A percentile compares a stretch with the other conserved stretches of the same genome.
phyloP scores from a whole-genome alignment of 2,888 invertebrate genomes.

The Hemistola chrysoprasaria region DNA sequence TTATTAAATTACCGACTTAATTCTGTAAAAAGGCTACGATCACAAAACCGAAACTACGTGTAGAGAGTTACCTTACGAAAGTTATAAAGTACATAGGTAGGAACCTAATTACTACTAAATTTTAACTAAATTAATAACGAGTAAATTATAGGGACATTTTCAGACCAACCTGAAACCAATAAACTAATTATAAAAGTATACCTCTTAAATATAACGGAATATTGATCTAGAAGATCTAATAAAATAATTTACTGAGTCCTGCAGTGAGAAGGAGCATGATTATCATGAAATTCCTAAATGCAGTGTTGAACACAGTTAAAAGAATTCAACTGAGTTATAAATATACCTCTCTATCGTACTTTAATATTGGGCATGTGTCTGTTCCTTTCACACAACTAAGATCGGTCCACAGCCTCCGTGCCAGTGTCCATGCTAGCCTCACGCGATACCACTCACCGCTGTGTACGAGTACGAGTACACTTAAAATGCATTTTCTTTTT shows the following conservation, averaged over 20 bases:
- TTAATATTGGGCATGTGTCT: constrained; percentile 32
- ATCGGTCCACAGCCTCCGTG: constrained; percentile 50
- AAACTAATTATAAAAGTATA: no score
- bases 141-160: no score
- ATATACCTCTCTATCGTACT: constrained; percentile 45
- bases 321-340: constrained; percentile 37
- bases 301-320: constrained; percentile 31
- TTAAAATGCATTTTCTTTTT: constrained; percentile 44
- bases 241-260: constrained; percentile 5
- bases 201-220: no score
- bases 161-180: no score
- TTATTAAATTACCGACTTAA: no score
- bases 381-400: constrained; percentile 46
- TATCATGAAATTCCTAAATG: constrained; percentile 45
- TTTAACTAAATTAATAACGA: no score
- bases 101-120: no score
- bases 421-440: constrained; percentile 32
- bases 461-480: no score
- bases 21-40: no score
- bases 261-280: constrained; percentile 27
- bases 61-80: no score
- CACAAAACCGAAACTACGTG: no score
- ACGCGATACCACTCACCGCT: constrained; percentile 45
- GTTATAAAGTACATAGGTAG: no score
- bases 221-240: constrained; percentile 13